Evolutionary conservation across 2,113 vertebrate species (phyloP).

Genomic region (Acrocephalus arundinaceus): DNA sequence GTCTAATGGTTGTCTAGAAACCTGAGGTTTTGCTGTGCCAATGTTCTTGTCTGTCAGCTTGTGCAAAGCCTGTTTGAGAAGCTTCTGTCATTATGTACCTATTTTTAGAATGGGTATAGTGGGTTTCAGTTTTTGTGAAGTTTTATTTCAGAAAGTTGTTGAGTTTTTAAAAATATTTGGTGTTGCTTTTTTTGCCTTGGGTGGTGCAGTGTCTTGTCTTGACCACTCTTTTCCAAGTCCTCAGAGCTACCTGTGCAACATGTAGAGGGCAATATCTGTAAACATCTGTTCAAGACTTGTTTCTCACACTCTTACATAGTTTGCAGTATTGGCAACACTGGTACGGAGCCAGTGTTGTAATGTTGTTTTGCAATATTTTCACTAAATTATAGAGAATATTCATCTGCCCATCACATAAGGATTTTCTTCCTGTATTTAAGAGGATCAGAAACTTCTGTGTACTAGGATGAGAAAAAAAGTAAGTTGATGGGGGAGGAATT

Average conservation of each 20-base stretch:
- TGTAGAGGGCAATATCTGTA: neutral
- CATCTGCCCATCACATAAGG: neutral
- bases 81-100: neutral
- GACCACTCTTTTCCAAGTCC: neutral
- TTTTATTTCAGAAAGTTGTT: neutral
- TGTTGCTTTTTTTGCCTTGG: neutral
- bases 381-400: neutral
- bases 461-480: neutral
- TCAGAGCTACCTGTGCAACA: neutral
- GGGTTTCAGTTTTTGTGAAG: neutral
- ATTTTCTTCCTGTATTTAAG: neutral
- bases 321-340: accelerated
- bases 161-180: neutral
- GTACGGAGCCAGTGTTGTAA: neutral
- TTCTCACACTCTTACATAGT: neutral
- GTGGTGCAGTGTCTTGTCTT: neutral
- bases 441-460: neutral
- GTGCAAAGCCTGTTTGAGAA: neutral
- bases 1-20: neutral
- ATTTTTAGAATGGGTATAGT: neutral
- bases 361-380: neutral
- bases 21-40: neutral
- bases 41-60: neutral
- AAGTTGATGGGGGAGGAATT: neutral
- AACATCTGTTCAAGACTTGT: neutral